A percentile compares a stretch with the other conserved stretches of the same genome.
phyloP scores from a whole-genome alignment of 2,113 vertebrate species.

The Myrmophylax atrothorax region DNA sequence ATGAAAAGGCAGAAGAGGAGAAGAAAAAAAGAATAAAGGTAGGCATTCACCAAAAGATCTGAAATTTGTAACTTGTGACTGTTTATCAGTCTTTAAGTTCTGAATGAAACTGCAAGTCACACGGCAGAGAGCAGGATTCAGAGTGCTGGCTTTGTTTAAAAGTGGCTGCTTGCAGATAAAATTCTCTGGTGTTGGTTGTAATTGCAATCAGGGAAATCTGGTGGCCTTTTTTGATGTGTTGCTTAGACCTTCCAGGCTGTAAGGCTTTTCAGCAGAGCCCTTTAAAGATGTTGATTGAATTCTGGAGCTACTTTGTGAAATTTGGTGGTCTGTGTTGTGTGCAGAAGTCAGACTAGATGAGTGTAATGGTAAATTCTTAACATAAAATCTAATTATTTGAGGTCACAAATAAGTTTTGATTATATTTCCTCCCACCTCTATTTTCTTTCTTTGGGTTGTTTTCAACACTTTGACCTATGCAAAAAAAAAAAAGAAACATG shows the following conservation, averaged over 20 bases:
- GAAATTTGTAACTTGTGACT: slow-evolving; percentile 65
- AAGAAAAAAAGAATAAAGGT: slow-evolving; percentile 72
- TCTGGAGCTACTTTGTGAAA: background rate
- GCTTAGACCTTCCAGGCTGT: background rate
- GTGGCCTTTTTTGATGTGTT: background rate
- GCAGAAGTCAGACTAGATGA: background rate
- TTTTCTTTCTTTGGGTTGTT: background rate
- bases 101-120: slow-evolving; percentile 61
- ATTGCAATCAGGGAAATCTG: background rate
- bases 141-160: slow-evolving; percentile 23
- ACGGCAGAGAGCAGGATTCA: background rate
- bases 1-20: slow-evolving; percentile 69
- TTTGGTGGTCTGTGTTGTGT: background rate
- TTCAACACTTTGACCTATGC: background rate
- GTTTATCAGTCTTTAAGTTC: slow-evolving; percentile 64
- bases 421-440: rapidly evolving
- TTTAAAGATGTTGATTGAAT: background rate
- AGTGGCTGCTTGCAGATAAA: slow-evolving; percentile 12
- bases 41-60: slow-evolving; percentile 60
- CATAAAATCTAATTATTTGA: background rate
- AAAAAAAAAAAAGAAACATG: background rate
- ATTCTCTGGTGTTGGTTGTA: background rate
- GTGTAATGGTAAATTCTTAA: background rate
- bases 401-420: background rate
- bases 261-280: background rate